phyloP scores from a whole-genome alignment of 1,140 invertebrate species.

The Saccostrea glomerata region DNA sequence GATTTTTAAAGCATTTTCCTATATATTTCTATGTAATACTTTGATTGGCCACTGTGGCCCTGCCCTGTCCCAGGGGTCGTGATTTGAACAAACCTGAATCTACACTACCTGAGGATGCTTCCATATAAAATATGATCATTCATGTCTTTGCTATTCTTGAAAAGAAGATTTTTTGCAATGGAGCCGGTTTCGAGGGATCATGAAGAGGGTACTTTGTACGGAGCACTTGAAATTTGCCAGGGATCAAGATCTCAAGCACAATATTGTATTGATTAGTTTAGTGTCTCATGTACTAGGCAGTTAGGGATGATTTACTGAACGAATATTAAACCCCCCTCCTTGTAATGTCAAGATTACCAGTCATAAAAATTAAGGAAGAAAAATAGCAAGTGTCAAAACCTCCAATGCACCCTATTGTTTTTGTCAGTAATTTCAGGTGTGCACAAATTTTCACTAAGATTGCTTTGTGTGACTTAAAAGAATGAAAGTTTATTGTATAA shows the following conservation, averaged over 20 bases:
- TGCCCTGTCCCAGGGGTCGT: no score
- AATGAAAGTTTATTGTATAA: no score
- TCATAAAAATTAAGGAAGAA: background rate
- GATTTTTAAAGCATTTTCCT: no score
- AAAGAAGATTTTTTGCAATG: background rate
- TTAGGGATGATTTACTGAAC: constrained; percentile 2
- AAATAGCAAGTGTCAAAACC: background rate
- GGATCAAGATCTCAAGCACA: background rate
- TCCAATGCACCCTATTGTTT: no score
- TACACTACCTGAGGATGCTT: no score
- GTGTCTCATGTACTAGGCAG: background rate
- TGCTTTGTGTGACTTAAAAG: background rate
- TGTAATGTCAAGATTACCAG: background rate
- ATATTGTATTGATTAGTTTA: constrained; percentile 10
- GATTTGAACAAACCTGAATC: no score
- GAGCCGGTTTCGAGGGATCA: background rate
- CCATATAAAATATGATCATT: no score
- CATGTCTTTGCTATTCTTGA: background rate
- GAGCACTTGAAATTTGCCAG: constrained; percentile 14
- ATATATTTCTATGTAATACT: no score
- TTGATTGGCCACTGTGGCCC: no score
- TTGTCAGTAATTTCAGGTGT: no score
- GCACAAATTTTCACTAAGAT: background rate
- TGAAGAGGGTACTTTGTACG: constrained; percentile 8
- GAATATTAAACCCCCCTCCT: background rate